Percentiles rank a stretch among this genome's conserved stretches.
Evolutionary conservation across 2,888 invertebrate species (phyloP).

Genomic region (Morpho helenor): DNA sequence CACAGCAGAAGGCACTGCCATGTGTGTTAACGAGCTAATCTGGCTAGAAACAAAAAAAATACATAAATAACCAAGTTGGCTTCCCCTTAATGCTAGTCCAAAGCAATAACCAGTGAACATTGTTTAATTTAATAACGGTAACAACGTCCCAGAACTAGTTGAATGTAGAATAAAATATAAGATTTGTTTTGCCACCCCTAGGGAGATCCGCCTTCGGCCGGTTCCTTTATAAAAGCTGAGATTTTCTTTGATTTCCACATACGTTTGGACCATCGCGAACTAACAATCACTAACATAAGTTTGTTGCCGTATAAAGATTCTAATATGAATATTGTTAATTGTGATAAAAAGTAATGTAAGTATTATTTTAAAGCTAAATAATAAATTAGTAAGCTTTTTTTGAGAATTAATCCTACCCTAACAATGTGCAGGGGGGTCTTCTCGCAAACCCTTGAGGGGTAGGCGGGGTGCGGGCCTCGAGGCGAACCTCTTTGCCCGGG

Average conservation of each 20-base stretch:
- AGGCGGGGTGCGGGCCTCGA: too few species aligned
- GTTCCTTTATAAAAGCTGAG: slow-evolving; percentile 57
- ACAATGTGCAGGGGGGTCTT: too few species aligned
- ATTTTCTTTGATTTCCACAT: slow-evolving; percentile 34
- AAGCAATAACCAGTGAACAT: slow-evolving; percentile 55
- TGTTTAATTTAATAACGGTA: slow-evolving; percentile 76
- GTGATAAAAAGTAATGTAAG: slow-evolving; percentile 24
- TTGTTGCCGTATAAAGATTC: slow-evolving; percentile 5
- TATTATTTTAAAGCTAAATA: background rate
- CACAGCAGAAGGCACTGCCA: too few species aligned
- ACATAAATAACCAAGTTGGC: slow-evolving; percentile 17
- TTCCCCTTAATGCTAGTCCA: slow-evolving; percentile 51
- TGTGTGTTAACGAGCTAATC: too few species aligned
- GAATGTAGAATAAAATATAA: slow-evolving; percentile 48
- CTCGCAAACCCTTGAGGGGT: too few species aligned
- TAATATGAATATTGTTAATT: slow-evolving; percentile 28
- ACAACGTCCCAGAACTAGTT: slow-evolving; percentile 38
- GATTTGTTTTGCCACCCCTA: slow-evolving; percentile 57
- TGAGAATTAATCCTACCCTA: too few species aligned
- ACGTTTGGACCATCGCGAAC: slow-evolving; percentile 28
- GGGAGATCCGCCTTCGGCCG: slow-evolving; percentile 42
- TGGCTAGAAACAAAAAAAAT: background rate
- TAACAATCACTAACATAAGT: slow-evolving; percentile 12
- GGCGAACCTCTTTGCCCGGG: too few species aligned
- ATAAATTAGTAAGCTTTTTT: too few species aligned